Conservation (phyloP, 1,140 invertebrate genomes). For the Cyclina sinensis region DNA sequence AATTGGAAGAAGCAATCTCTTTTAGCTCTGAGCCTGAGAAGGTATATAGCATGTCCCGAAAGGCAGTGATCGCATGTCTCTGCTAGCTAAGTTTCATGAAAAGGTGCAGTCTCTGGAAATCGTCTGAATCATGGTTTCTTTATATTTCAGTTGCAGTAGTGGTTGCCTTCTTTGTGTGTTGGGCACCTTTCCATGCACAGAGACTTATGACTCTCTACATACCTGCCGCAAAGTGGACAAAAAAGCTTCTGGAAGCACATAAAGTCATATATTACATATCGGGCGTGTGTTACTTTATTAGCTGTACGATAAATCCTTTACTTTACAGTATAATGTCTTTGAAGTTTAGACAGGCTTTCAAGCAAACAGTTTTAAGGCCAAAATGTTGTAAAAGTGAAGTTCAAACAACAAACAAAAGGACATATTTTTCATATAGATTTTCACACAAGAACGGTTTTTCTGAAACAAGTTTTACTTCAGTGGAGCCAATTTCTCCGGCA, state of each 20-base stretch:
- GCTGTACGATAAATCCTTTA: slow-evolving; percentile 96
- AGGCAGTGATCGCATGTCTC: neutral
- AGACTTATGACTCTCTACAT: slow-evolving; percentile 92
- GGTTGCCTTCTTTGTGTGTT: slow-evolving; percentile 96
- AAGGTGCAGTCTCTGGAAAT: neutral
- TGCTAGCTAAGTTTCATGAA: no score
- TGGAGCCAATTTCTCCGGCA: slow-evolving; percentile 58
- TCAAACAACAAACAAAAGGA: slow-evolving; percentile 48
- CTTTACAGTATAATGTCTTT: slow-evolving; percentile 97
- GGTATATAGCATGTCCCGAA: neutral
- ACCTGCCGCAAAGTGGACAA: slow-evolving; percentile 46
- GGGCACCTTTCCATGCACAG: slow-evolving; percentile 97
- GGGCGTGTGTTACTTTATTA: slow-evolving; percentile 91
- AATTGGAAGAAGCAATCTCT: no score
- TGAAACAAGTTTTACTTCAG: slow-evolving; percentile 74
- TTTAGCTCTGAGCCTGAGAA: neutral
- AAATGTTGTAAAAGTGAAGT: slow-evolving; percentile 69
- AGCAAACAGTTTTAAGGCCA: slow-evolving; percentile 78
- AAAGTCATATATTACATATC: slow-evolving; percentile 64
- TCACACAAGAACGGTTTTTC: slow-evolving; percentile 74
- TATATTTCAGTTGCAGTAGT: slow-evolving; percentile 93
- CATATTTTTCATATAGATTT: slow-evolving; percentile 74
- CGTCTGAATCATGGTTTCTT: slow-evolving; percentile 54
- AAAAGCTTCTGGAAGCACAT: slow-evolving; percentile 41
- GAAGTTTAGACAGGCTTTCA: slow-evolving; percentile 94